Conservation (phyloP, 2,113 vertebrate species). For the Thalassarche chlororhynchos region DNA sequence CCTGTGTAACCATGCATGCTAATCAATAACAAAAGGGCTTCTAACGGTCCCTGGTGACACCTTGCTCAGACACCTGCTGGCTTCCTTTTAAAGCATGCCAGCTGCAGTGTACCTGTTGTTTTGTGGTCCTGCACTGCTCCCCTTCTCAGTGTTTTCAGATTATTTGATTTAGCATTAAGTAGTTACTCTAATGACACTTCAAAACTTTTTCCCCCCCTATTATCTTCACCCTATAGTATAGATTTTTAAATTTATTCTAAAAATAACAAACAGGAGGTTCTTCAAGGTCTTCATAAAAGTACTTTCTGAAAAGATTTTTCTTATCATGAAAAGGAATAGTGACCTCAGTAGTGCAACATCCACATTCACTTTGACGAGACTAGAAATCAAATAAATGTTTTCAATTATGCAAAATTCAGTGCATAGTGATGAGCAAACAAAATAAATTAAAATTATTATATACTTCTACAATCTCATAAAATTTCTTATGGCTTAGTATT, state of each 20-base stretch:
- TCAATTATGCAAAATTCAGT: background rate
- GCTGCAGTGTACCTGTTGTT: background rate
- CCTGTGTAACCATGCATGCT: background rate
- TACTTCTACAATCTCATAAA: background rate
- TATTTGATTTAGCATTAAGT: background rate
- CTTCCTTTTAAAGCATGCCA: background rate
- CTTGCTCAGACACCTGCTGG: background rate
- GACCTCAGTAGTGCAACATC: background rate
- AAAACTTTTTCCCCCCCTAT: background rate
- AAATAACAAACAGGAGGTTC: background rate
- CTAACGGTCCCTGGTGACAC: background rate
- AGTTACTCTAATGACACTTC: background rate
- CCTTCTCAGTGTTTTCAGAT: background rate
- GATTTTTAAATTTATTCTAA: background rate
- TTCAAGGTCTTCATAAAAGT: background rate
- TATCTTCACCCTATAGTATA: background rate
- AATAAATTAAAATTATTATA: background rate
- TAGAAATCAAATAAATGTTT: background rate
- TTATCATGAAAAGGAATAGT: background rate
- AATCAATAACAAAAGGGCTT: background rate
- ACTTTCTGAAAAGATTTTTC: background rate
- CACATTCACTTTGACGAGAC: background rate
- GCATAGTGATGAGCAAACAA: background rate
- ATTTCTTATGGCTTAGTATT: background rate
- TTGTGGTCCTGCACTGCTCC: background rate